Percentiles rank a stretch among this genome's conserved stretches.
These are phyloP conservation scores for Aleiodes leptofemur DNA, from an alignment of 2,888 invertebrate genomes.

Conservation along the genomic window DNA sequence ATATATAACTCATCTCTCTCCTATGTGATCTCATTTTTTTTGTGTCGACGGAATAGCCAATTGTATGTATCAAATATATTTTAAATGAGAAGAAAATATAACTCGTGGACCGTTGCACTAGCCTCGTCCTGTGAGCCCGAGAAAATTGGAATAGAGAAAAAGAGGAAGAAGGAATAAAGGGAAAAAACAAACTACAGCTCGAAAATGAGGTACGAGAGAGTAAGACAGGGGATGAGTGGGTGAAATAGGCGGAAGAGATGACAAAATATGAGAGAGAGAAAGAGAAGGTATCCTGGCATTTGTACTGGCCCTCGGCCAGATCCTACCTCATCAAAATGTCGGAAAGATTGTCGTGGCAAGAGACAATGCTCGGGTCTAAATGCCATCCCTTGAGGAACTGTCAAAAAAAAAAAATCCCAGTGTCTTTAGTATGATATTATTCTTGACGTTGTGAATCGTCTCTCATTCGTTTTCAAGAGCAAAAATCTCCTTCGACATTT, in stretches of 20 bases:
- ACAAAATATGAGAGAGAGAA: constrained; percentile 33
- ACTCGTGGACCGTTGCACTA: constrained; percentile 11
- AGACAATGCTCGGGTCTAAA: constrained; percentile 57
- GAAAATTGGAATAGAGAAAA: constrained; percentile 42
- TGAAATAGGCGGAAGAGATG: constrained; percentile 23
- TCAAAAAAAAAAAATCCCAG: constrained; percentile 54
- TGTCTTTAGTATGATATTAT: constrained; percentile 37
- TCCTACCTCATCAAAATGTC: constrained; percentile 70
- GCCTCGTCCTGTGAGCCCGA: constrained; percentile 30
- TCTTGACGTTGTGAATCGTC: constrained; percentile 34
- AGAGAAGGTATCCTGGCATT: constrained; percentile 61
- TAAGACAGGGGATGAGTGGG: neutral
- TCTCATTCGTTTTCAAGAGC: neutral
- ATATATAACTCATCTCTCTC: no score
- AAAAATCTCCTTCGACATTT: neutral
- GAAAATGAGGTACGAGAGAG: constrained; percentile 37
- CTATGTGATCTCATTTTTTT: neutral
- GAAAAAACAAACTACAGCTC: neutral
- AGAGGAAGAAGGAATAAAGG: neutral
- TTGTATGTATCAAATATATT: constrained; percentile 23
- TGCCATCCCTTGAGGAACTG: constrained; percentile 64
- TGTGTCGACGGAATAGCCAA: neutral
- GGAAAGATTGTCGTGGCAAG: constrained; percentile 61
- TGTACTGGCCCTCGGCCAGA: constrained; percentile 68
- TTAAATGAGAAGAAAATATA: constrained; percentile 33